phyloP scores from a whole-genome alignment of 2,113 vertebrate species.

The Ia io region DNA sequence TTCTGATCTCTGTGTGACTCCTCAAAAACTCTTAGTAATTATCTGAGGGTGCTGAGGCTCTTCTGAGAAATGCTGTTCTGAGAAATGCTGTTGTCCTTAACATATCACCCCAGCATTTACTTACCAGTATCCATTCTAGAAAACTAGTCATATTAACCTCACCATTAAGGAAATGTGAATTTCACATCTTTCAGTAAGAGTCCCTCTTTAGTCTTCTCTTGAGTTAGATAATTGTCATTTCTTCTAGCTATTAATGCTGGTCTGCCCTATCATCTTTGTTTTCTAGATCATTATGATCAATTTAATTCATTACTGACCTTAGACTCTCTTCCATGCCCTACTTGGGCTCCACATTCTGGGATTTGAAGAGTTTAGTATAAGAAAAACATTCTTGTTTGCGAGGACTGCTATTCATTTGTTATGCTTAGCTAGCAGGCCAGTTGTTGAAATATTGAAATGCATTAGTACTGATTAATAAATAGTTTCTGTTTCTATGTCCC shows the following conservation, averaged over 20 bases:
- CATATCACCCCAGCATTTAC: background rate
- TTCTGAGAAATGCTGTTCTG: background rate
- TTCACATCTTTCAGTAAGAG: background rate
- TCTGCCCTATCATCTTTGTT: background rate
- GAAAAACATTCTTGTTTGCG: background rate
- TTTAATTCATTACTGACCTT: slow-evolving; percentile 43
- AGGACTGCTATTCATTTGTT: background rate
- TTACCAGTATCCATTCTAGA: background rate
- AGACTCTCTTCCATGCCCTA: background rate
- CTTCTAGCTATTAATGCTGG: background rate
- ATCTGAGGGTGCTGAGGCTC: background rate
- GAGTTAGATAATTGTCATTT: slow-evolving; percentile 36
- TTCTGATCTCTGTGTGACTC: background rate
- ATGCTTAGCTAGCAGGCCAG: background rate
- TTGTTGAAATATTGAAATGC: background rate
- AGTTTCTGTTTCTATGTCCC: background rate
- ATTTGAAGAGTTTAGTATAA: background rate
- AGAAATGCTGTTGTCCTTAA: background rate
- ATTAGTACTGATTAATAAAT: background rate
- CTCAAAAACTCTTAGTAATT: background rate
- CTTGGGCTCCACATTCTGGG: background rate
- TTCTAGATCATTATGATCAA: background rate
- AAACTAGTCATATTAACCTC: background rate
- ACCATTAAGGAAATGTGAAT: background rate
- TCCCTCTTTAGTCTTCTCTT: background rate